phyloP scores from a whole-genome alignment of 2,888 invertebrate genomes.

The Mechanitis mazaeus region DNA sequence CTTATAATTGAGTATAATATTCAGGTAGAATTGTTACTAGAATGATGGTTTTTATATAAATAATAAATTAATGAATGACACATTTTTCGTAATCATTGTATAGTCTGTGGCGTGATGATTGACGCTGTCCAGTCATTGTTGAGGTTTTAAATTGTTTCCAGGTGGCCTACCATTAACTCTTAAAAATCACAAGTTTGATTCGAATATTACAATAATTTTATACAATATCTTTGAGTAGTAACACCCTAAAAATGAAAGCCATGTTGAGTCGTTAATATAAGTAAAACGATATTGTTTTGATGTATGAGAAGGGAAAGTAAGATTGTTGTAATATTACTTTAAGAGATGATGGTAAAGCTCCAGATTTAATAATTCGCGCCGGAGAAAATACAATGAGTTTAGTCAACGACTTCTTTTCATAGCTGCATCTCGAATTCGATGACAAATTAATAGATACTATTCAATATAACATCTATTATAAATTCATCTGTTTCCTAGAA shows the following conservation, averaged over 20 bases:
- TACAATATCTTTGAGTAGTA: too few relatives aligned
- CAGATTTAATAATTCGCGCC: constrained; percentile 51
- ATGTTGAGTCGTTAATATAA: too few relatives aligned
- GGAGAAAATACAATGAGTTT: constrained; percentile 47
- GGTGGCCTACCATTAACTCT: too few relatives aligned
- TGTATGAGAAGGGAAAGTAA: too few relatives aligned
- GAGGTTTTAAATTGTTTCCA: constrained; percentile 20
- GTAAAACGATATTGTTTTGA: too few relatives aligned
- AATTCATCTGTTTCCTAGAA: not conserved
- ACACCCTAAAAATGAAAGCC: too few relatives aligned
- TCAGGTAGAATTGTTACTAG: constrained; percentile 75
- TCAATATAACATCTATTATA: not conserved
- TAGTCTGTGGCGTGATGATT: constrained; percentile 50
- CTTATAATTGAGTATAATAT: constrained; percentile 59
- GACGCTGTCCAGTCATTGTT: constrained; percentile 37
- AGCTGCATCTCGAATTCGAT: constrained; percentile 65
- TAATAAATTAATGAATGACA: constrained; percentile 52
- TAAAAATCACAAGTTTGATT: too few relatives aligned
- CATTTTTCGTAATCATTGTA: constrained; percentile 40
- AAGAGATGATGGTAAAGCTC: constrained; percentile 16
- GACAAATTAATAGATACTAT: not conserved
- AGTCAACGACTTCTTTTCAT: constrained; percentile 56
- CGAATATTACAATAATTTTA: too few relatives aligned
- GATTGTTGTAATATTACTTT: constrained; percentile 12
- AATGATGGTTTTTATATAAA: constrained; percentile 71